phyloP scores from a whole-genome alignment of 2,113 vertebrate species.

The Saimiri boliviensis region DNA sequence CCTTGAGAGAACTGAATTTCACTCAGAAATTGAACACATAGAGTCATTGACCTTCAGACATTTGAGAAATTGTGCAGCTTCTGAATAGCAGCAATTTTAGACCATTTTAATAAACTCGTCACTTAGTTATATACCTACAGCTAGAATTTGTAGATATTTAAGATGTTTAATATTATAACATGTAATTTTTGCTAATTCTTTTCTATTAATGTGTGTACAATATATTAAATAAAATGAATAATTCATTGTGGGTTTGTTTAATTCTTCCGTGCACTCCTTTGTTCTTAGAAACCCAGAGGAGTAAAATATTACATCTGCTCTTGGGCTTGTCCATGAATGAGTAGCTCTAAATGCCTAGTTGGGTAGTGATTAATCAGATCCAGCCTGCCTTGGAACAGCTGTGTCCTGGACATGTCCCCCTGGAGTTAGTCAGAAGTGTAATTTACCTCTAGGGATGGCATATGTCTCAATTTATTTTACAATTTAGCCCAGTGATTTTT shows the following conservation, averaged over 20 bases:
- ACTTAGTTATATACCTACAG: not conserved
- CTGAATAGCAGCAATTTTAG: not conserved
- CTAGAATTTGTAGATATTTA: not conserved
- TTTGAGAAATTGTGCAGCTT: slow-evolving; percentile 12
- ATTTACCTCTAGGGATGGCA: slow-evolving; percentile 50
- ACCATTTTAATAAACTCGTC: not conserved
- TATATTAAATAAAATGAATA: slow-evolving; percentile 24
- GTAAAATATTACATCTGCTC: slow-evolving; percentile 49
- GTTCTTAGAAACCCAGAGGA: slow-evolving; percentile 55
- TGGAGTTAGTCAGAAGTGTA: slow-evolving; percentile 36
- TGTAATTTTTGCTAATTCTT: slow-evolving; percentile 31
- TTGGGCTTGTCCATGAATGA: not conserved
- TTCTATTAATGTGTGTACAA: not conserved
- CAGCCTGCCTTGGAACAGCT: slow-evolving; percentile 23
- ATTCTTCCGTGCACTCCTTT: slow-evolving; percentile 39
- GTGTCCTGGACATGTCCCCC: slow-evolving; percentile 16
- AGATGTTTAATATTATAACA: not conserved
- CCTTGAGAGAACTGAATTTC: not conserved
- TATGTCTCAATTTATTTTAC: slow-evolving; percentile 65
- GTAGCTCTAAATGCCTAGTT: slow-evolving; percentile 39
- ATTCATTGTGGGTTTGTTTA: slow-evolving; percentile 42
- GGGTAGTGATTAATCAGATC: slow-evolving; percentile 56
- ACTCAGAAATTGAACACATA: not conserved
- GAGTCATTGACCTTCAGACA: not conserved
- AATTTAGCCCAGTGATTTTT: slow-evolving; percentile 35